phyloP scores from a whole-genome alignment of 2,113 vertebrate genomes.

The Phrynosoma platyrhinos region DNA sequence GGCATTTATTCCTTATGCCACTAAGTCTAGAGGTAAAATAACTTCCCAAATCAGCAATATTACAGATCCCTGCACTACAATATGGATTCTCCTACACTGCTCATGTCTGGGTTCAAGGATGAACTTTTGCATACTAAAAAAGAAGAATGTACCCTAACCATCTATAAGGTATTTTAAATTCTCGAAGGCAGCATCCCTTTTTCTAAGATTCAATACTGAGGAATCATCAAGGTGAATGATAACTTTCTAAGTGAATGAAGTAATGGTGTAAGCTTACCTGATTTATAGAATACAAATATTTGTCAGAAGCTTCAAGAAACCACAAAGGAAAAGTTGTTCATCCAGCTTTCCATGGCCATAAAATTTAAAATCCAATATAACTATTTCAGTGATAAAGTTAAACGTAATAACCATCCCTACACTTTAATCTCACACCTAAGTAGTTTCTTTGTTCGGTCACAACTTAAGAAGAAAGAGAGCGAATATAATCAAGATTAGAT shows the following conservation, averaged over 20 bases:
- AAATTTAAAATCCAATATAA: constrained; percentile 73
- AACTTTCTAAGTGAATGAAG: constrained; percentile 52
- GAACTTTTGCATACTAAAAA: constrained; percentile 42
- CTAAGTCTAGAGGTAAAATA: background rate
- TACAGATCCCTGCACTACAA: background rate
- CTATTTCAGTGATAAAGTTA: constrained; percentile 72
- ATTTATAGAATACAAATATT: constrained; percentile 63
- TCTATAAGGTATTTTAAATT: constrained; percentile 23
- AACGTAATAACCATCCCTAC: constrained; percentile 55
- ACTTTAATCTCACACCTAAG: constrained; percentile 76
- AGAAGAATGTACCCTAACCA: constrained; percentile 27
- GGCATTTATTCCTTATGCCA: too few relatives aligned
- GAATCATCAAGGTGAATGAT: constrained; percentile 52
- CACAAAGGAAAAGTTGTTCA: constrained; percentile 58
- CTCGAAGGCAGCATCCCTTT: constrained; percentile 44
- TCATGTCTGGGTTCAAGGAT: background rate
- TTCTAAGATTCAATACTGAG: constrained; percentile 20
- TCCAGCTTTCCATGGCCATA: constrained; percentile 61
- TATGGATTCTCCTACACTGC: background rate
- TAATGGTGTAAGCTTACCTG: constrained; percentile 39
- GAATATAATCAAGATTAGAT: constrained; percentile 69
- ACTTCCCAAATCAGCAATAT: background rate
- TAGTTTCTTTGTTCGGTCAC: constrained; percentile 73
- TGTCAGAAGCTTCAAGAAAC: constrained; percentile 66
- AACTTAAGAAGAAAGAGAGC: constrained; percentile 71